phyloP scores from a whole-genome alignment of 2,888 invertebrate species.

The Vesta saturnalis region DNA sequence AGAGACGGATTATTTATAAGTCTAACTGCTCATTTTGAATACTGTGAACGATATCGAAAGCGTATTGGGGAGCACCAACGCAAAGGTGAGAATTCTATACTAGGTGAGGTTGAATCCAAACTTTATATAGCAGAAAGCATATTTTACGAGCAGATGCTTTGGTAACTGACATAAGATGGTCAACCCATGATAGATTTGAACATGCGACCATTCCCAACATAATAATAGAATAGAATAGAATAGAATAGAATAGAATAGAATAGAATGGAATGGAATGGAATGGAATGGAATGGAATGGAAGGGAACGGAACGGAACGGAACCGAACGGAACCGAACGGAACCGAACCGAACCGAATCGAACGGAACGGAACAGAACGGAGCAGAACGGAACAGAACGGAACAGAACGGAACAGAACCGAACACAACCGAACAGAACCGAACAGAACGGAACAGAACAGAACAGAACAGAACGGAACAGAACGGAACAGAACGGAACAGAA shows the following conservation, averaged over 20 bases:
- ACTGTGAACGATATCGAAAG: too few relatives aligned
- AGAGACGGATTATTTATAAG: too few relatives aligned
- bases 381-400: neutral
- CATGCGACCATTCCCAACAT: too few relatives aligned
- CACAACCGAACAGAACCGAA: neutral
- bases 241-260: neutral
- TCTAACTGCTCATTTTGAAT: too few relatives aligned
- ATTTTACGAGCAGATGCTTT: too few relatives aligned
- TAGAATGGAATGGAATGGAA: neutral
- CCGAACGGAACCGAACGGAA: neutral
- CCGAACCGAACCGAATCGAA: neutral
- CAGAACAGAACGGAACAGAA: neutral
- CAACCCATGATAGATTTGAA: too few relatives aligned
- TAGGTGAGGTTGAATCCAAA: too few relatives aligned
- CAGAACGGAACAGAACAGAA: neutral
- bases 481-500: neutral
- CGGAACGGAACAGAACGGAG: neutral
- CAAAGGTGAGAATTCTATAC: too few relatives aligned
- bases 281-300: neutral
- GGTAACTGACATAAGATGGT: too few relatives aligned
- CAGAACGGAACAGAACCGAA: neutral
- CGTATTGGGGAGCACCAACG: too few relatives aligned
- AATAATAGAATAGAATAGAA: too few relatives aligned
- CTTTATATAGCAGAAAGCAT: too few relatives aligned
- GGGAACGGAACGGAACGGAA: neutral